phyloP scores from a whole-genome alignment of 2,888 invertebrate genomes.

The Trissoscelio sp. region DNA sequence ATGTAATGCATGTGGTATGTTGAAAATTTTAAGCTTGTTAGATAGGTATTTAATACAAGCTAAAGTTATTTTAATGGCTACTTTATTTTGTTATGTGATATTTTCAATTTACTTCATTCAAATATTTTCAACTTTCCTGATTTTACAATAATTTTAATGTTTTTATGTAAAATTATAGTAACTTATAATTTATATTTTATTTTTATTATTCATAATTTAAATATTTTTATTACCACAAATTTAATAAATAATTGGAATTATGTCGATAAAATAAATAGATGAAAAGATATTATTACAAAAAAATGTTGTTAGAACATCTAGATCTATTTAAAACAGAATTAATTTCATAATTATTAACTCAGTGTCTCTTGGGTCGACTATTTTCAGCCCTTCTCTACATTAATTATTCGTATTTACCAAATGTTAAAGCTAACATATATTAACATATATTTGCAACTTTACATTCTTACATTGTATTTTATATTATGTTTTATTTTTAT shows the following conservation, averaged over 20 bases:
- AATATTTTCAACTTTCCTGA: too few species aligned
- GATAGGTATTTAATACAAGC: slow-evolving; percentile 30
- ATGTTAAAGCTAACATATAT: not conserved
- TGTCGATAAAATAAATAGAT: too few species aligned
- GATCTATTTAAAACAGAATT: slow-evolving; percentile 19
- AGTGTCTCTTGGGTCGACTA: slow-evolving; percentile 19
- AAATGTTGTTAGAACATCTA: too few species aligned
- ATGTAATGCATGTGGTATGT: slow-evolving; percentile 29
- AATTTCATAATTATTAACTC: slow-evolving; percentile 21
- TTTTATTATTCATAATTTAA: too few species aligned
- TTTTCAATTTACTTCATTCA: too few species aligned
- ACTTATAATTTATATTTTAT: too few species aligned
- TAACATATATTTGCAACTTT: not conserved
- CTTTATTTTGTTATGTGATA: slow-evolving; percentile 1
- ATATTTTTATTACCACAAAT: too few species aligned
- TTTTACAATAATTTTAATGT: too few species aligned
- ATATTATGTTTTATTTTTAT: too few species aligned
- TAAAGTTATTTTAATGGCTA: slow-evolving; percentile 32
- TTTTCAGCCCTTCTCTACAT: slow-evolving; percentile 5
- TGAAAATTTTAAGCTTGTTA: slow-evolving; percentile 22
- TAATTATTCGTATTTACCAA: slow-evolving; percentile 14
- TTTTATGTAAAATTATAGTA: too few species aligned
- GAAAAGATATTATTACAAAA: too few species aligned
- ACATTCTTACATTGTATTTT: not conserved
- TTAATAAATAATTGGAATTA: too few species aligned